A percentile compares a stretch with the other conserved stretches of the same genome.
These are phyloP conservation scores for Paramuricea clavata DNA, from an alignment of 92 coral and sea anemone genomes.

Conservation along the genomic window DNA sequence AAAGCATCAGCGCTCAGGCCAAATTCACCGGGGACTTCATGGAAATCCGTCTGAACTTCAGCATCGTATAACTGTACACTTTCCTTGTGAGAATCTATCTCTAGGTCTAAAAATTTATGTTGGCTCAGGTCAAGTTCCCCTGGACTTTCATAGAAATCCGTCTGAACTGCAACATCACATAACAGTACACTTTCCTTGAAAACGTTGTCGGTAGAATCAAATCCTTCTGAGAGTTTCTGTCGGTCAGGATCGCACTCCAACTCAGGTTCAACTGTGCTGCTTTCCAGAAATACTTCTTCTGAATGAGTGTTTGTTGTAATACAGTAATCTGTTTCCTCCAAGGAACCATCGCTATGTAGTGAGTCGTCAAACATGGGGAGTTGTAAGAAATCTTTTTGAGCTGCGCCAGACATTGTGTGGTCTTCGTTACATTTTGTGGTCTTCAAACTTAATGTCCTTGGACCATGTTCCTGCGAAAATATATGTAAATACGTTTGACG, in stretches of 20 bases:
- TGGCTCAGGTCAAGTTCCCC: neutral
- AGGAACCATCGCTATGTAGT: neutral
- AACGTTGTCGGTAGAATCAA: neutral
- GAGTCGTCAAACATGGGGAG: neutral
- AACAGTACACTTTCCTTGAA: neutral
- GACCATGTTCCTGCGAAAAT: neutral
- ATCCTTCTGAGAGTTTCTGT: neutral
- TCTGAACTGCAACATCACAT: neutral
- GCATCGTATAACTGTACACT: neutral
- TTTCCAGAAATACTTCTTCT: neutral
- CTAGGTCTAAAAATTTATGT: neutral
- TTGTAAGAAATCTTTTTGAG: neutral
- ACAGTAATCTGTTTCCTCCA: neutral
- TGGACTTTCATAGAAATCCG: neutral
- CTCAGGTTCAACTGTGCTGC: neutral
- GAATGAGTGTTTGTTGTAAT: neutral
- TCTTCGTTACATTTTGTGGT: neutral
- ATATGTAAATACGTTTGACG: neutral
- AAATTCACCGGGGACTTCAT: neutral
- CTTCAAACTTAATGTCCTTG: neutral
- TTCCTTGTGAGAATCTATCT: neutral
- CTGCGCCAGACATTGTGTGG: neutral
- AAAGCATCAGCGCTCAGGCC: neutral
- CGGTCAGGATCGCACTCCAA: neutral
- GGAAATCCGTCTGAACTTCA: slow-evolving; percentile 16